Base-by-base conservation (phyloP, 2,113 vertebrate species). In the Amphilophus citrinellus region DNA sequence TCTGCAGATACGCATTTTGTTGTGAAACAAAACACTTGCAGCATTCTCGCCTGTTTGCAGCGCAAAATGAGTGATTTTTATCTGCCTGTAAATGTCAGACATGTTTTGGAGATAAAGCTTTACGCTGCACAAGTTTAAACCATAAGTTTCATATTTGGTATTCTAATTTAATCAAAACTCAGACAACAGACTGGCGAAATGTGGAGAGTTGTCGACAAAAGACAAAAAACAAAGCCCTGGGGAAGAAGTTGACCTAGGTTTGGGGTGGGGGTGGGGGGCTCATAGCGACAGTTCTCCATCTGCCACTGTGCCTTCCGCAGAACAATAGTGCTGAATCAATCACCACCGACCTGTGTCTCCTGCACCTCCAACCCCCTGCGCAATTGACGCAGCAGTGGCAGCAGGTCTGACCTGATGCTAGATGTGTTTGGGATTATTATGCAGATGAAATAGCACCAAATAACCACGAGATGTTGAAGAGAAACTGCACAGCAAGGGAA, bases 311-410 rank as follows among this genome's bases (percentile, higher is more conserved):
- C 84, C 84, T 83, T 85, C 66, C 56, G 22, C 66, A 24, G 76
- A 95, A 96, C 95, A 96, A 96, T 95, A 82, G 93, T 30, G 79
- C 75, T 88, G 92, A 92, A 95, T 95, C 93, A 93, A 94, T 95
- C 95, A 92, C 87, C 89, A 71, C 93, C 84, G 90, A 93, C 92
- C 89, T 91, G 94, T 89, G 88, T 88, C 76, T 80, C 71, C 84
- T 82, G 79, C 82, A 68, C 84, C 84, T 61, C 83, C 44, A 53
- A 35, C 61, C 65, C 77, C 35, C 35, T 71, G 30, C 30, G 37
- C 56, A 76, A 57, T 82, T 87, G 56, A 85, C 76, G 58, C 83
- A 88, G 88, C 84, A 81, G 89, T 37, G 71, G 77, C 66, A 80
- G 84, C 86, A 82, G 81, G 79, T 6, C 56, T 63, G 76, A 68